Base-by-base conservation (phyloP, 1,140 invertebrate genomes). In the Drosophila busckii region DNA sequence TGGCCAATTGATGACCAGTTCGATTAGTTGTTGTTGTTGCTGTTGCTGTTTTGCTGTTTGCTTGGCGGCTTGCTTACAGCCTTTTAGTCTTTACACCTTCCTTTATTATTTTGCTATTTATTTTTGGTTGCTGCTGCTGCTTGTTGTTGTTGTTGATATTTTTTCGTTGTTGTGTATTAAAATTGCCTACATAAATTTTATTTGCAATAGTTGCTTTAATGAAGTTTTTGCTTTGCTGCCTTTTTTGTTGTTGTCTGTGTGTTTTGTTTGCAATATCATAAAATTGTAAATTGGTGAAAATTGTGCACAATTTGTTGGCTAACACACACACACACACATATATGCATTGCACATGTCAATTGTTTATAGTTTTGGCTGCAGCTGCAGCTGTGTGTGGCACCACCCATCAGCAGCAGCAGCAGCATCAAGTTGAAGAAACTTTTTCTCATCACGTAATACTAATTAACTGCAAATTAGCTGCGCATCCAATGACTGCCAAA, bases 1-100 rank as follows among this genome's bases (percentile, higher is more conserved):
- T 82, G 69, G 75, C 62, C 75, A 80, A 80, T 84, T 84, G 80
- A 84, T 84, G 80, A 84, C 69, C 80, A 80, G 73, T 71, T 73
- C 80, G 80, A 84, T 84, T 84, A 84, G 80, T 84, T 84, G 73
- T 75, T 84, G 62, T 70, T 78, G 73, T 28, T 46, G 44, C 28
- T 66, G 62, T 5, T 29, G 22, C 10, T 49, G 42, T 3, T 13
- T 23, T 60, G 49, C 19, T 54, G 38, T 45, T 61, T 41, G 16
- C 37, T 35, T 64, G 44, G 46, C 60, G 60, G 49, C 61, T 58
- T 52, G 56, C 52, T 38, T 70, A 56, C 71, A 64, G 70, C 54
- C 75, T 80, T 69, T 69, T 61, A 73, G 64, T 75, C 56, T 75
- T 82, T 83, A 82, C 75, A 82, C 75, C 75, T 82, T 66, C 49